These are phyloP conservation scores for Hylomyscus alleni DNA, from an alignment of 2,797 vertebrate species.

Conservation along the genomic window DNA sequence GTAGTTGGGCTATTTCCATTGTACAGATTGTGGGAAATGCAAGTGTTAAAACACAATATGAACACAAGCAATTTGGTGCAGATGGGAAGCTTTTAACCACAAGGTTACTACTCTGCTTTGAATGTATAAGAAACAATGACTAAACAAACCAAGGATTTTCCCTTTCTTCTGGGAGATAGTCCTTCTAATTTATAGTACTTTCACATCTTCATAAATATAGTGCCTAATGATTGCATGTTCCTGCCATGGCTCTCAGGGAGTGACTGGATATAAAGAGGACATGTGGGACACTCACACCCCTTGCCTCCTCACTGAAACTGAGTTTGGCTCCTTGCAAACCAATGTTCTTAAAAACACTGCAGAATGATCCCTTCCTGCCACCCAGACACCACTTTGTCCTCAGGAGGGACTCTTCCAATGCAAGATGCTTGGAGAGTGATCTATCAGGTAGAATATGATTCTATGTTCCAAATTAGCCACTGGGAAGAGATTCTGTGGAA, in stretches of 20 bases:
- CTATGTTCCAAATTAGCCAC: not conserved
- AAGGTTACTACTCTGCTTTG: not conserved
- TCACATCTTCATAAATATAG: not conserved
- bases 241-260: not conserved
- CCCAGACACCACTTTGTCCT: not conserved
- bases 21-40: not conserved
- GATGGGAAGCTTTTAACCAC: not conserved
- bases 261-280: fast-evolving
- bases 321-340: fast-evolving
- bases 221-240: not conserved
- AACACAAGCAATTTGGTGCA: not conserved
- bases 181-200: not conserved
- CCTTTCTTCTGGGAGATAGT: not conserved
- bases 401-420: not conserved
- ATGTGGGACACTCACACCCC: not conserved
- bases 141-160: not conserved
- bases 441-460: not conserved
- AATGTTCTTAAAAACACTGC: not conserved
- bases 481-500: not conserved
- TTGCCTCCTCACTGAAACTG: not conserved
- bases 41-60: not conserved
- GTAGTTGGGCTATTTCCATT: not conserved
- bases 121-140: slow-evolving; percentile 4
- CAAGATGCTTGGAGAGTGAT: not conserved
- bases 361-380: not conserved